These are phyloP conservation scores for Cephus pulcher DNA, from an alignment of 2,888 invertebrate genomes.

Conservation along the genomic window DNA sequence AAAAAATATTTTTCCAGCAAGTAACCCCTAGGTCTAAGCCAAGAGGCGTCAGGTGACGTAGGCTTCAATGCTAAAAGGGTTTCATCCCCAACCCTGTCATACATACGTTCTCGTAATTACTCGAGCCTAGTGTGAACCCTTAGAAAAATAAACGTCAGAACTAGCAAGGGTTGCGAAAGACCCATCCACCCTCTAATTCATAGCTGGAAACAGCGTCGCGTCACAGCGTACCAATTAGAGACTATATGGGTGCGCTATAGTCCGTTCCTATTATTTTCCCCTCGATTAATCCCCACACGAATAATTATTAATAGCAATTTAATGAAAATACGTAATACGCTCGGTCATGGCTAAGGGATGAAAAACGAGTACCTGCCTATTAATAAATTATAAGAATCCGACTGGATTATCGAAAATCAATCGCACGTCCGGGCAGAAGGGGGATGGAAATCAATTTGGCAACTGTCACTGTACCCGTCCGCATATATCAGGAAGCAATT, in stretches of 20 bases:
- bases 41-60: slow-evolving; percentile 32
- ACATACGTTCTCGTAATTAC: slow-evolving; percentile 42
- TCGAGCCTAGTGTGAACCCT: slow-evolving; percentile 38
- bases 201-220: background rate
- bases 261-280: background rate
- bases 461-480: slow-evolving; percentile 1
- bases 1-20: slow-evolving; percentile 16
- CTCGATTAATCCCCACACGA: background rate
- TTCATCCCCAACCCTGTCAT: slow-evolving; percentile 35
- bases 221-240: background rate
- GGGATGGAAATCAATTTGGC: background rate
- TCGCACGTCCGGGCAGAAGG: background rate
- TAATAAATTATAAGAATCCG: background rate
- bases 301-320: background rate
- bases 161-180: slow-evolving; percentile 29
- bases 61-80: slow-evolving; percentile 46
- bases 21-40: slow-evolving; percentile 33
- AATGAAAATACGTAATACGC: background rate
- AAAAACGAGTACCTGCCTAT: background rate
- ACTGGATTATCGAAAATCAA: background rate
- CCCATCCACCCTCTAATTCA: background rate
- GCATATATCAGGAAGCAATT: slow-evolving; percentile 30
- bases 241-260: background rate
- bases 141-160: slow-evolving; percentile 38
- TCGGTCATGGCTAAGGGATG: background rate